phyloP scores from a whole-genome alignment of 2,797 vertebrate species.

The Eremophila alpestris region DNA sequence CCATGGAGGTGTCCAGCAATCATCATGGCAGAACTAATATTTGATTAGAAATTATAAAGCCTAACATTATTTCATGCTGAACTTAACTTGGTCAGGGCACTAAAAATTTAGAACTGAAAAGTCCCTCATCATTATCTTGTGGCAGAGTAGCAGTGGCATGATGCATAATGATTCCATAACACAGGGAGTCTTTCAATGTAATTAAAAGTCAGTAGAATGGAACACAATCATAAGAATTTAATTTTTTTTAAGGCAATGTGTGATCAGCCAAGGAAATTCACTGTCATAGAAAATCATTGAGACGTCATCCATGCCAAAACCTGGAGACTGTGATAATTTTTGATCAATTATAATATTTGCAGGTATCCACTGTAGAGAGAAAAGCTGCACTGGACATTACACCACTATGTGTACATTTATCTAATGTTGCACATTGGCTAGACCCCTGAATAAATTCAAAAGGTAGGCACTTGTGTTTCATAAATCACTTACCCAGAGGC shows the following conservation, averaged over 20 bases:
- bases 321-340: not conserved
- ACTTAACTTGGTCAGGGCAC: not conserved
- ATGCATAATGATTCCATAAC: constrained; percentile 6
- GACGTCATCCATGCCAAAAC: not conserved
- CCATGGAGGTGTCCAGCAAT: not conserved
- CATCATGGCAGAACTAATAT: not conserved
- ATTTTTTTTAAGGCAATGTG: not conserved
- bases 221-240: constrained; percentile 22
- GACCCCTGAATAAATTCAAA: not conserved
- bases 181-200: constrained; percentile 21
- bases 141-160: not conserved
- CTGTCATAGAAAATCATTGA: not conserved
- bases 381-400: not conserved
- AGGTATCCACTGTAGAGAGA: not conserved
- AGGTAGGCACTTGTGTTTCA: not conserved
- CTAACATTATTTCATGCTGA: constrained; percentile 13
- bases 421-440: not conserved
- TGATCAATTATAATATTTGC: not conserved
- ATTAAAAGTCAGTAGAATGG: constrained; percentile 46
- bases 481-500: not conserved
- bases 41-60: constrained; percentile 29
- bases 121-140: constrained; percentile 12
- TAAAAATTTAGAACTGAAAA: constrained; percentile 27
- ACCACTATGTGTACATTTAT: not conserved
- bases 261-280: not conserved